Evolutionary conservation across 2,797 vertebrate genomes (phyloP).

Genomic region (Danio kyathit): DNA sequence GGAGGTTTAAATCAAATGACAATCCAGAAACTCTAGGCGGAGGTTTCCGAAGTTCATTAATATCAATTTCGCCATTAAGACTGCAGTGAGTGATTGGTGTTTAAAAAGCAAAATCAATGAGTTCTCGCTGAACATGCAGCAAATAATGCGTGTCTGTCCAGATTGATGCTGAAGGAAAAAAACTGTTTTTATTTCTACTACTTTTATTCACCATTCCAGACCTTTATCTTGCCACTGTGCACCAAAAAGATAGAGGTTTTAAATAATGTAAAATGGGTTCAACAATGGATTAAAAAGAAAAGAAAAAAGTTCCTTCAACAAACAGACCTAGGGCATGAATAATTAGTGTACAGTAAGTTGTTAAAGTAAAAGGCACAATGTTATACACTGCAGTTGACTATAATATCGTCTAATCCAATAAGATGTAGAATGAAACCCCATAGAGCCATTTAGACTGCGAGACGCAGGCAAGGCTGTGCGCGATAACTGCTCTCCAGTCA

Average conservation of each 20-base stretch:
- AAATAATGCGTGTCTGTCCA: neutral
- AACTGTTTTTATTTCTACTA: neutral
- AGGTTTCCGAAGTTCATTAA: constrained; percentile 32
- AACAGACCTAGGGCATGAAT: neutral
- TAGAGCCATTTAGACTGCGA: constrained; percentile 52
- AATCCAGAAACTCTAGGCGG: neutral
- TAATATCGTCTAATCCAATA: constrained; percentile 47
- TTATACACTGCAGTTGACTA: constrained; percentile 33
- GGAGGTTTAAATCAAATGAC: constrained; percentile 20
- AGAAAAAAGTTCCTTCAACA: neutral
- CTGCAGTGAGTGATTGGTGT: neutral
- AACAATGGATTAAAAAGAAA: neutral
- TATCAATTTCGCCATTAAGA: constrained; percentile 34
- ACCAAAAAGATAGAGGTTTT: neutral
- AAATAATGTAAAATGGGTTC: neutral
- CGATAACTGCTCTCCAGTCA: constrained; percentile 45
- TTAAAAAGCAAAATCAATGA: constrained; percentile 34
- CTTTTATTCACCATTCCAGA: neutral
- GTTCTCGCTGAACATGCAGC: neutral
- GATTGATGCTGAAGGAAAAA: neutral
- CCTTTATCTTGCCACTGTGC: too few relatives aligned
- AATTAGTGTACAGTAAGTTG: constrained; percentile 33
- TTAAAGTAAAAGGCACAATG: constrained; percentile 30
- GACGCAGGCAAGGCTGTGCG: constrained; percentile 20
- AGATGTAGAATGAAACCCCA: constrained; percentile 49